A percentile compares a stretch with the other conserved stretches of the same genome.
Evolutionary conservation across 1,140 invertebrate genomes (phyloP).

Genomic region (Leptinotarsa texana): DNA sequence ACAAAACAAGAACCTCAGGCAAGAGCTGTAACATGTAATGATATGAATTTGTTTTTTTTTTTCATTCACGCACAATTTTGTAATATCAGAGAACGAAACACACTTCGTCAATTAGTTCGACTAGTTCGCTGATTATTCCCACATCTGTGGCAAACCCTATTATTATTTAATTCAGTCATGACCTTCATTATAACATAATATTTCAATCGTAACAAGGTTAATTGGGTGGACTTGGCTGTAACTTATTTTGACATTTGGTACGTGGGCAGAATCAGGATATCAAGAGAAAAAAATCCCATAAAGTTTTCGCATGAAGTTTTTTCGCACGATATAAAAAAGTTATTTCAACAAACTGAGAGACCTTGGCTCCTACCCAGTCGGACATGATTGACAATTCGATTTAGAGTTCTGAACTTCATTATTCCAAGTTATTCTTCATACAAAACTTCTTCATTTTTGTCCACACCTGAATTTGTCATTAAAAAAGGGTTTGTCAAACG

Average conservation of each 20-base stretch:
- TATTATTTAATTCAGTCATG: conserved; percentile 11
- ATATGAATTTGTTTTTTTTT: too few relatives aligned
- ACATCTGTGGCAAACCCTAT: neutral
- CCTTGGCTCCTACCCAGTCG: neutral
- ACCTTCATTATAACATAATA: conserved; percentile 15
- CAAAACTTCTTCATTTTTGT: too few relatives aligned
- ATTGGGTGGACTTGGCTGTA: neutral
- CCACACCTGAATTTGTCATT: too few relatives aligned
- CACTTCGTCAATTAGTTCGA: neutral
- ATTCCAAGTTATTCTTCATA: too few relatives aligned
- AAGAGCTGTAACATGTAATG: too few relatives aligned
- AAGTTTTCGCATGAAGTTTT: neutral
- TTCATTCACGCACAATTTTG: too few relatives aligned
- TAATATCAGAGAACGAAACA: too few relatives aligned
- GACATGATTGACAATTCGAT: neutral
- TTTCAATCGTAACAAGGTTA: conserved; percentile 18
- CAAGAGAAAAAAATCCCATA: conserved; percentile 4
- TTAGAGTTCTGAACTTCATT: neutral
- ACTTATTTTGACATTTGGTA: conserved; percentile 2
- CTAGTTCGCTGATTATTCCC: neutral
- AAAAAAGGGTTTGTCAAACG: too few relatives aligned
- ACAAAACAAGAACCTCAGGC: too few relatives aligned
- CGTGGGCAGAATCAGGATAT: conserved; percentile 13
- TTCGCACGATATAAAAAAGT: neutral
- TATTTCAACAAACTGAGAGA: neutral